Conservation (phyloP, 2,113 vertebrate genomes). For the Atlantisia rogersi region DNA sequence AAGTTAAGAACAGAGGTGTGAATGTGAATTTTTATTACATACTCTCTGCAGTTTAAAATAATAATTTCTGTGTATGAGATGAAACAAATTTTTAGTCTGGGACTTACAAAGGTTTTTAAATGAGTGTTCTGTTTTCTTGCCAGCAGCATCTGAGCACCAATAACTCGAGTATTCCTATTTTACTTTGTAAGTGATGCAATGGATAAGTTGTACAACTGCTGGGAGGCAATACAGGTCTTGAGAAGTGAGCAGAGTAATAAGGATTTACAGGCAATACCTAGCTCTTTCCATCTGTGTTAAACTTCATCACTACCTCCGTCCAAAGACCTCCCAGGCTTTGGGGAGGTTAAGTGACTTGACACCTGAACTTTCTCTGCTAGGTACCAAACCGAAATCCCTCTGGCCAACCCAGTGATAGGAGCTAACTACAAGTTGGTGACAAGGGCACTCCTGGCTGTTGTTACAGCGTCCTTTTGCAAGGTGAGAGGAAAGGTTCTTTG, state of each 20-base stretch:
- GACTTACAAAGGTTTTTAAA: neutral
- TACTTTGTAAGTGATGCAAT: neutral
- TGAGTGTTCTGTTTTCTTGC: neutral
- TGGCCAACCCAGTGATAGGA: fast-evolving
- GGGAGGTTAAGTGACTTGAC: neutral
- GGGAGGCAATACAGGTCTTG: neutral
- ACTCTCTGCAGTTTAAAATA: neutral
- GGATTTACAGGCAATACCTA: neutral
- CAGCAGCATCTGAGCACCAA: neutral
- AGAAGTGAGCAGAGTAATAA: neutral
- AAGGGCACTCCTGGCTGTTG: neutral
- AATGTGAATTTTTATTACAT: neutral
- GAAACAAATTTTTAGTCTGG: neutral
- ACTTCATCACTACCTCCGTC: neutral
- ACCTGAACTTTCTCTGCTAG: neutral
- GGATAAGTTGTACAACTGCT: neutral
- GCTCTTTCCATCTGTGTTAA: neutral
- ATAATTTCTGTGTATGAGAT: neutral
- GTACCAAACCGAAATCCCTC: neutral
- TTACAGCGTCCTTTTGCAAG: neutral
- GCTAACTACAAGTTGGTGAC: neutral
- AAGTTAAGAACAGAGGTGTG: neutral
- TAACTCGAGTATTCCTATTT: neutral
- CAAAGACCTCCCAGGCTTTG: neutral
- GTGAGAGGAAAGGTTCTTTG: neutral